phyloP scores from a whole-genome alignment of 2,113 vertebrate genomes.

The Hoplias malabaricus region DNA sequence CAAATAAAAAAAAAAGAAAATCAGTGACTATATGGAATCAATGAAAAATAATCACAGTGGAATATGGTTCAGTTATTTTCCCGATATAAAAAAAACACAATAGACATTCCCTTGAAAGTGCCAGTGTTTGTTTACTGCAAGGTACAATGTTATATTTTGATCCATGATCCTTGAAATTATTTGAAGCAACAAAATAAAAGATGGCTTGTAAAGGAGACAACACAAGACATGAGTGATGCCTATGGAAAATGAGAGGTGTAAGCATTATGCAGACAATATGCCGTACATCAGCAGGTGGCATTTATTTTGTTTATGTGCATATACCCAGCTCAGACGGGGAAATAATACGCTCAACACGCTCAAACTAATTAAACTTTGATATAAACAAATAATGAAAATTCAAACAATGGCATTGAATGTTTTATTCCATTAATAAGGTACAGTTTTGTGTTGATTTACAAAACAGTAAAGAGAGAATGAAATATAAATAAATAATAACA shows the following conservation, averaged over 20 bases:
- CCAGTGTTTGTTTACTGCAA: too few relatives aligned
- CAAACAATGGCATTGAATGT: slow-evolving; percentile 71
- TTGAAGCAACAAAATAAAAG: background rate
- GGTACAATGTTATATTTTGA: too few relatives aligned
- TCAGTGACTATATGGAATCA: too few relatives aligned
- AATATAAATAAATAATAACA: slow-evolving; percentile 54
- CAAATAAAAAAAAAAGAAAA: too few relatives aligned
- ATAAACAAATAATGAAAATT: slow-evolving; percentile 72
- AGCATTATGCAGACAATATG: background rate
- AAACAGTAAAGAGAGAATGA: slow-evolving; percentile 58
- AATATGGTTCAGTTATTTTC: too few relatives aligned
- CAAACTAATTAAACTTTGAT: slow-evolving; percentile 34
- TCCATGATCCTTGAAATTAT: background rate
- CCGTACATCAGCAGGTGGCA: background rate
- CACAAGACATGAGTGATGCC: background rate
- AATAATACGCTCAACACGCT: too few relatives aligned
- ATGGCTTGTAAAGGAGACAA: background rate
- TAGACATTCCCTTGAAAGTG: too few relatives aligned
- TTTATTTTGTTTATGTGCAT: background rate
- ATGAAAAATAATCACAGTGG: too few relatives aligned
- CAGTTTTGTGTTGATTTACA: slow-evolving; percentile 65
- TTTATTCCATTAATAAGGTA: slow-evolving; percentile 77
- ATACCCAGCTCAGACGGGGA: background rate
- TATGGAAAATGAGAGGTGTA: background rate
- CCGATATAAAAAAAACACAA: too few relatives aligned